Base-by-base conservation (phyloP, 2,888 invertebrate genomes). In the Volucella bombylans region DNA sequence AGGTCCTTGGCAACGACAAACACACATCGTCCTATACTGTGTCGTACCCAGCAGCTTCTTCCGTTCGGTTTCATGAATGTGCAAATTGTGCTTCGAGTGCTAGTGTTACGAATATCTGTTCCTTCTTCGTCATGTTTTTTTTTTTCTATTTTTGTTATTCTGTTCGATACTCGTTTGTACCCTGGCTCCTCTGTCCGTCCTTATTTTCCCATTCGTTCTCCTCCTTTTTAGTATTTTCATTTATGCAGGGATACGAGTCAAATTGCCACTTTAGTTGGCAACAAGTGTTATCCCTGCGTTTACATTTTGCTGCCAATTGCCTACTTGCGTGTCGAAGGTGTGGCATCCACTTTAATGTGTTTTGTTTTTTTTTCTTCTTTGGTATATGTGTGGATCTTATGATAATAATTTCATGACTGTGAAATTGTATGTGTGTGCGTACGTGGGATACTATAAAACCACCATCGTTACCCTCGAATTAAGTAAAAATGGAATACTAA, bases 71-170 rank as follows among this genome's bases (percentile, higher is more conserved):
- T 65, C 61, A 79, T 74, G 79, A 83, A 83, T 79, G 74, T 83
- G 71, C 83, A 83, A 83, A 79, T 80, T 83, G 79, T 80, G 61
- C 65, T 80, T 76, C 71, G 54, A 76, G 59, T 67, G 64, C 71
- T 52, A 72, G 50, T 54, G 57, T 71, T 71, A 57, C 69, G 39
- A 18, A 43, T 67, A 67, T n/a, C 23, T 61, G 45, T 3, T 41
- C 10, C 41, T 38, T 39, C 54, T 47, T 38, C 39, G 52, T 64
- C 31, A 15, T 11, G 38, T 41, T 68, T 55, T 38, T 62, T 64
- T 15, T 43, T 50, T 45, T 57, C 49, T 11, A 47, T 6, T 38
- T 73, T 67, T 64, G 31, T 41, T 12, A 41, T 74, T 57, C 52
- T 43, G 64, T 65, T 50, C 10, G n/a, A 9, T 59, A 54, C 47